phyloP scores from a whole-genome alignment of 2,113 vertebrate species.

The Xenus cinereus region DNA sequence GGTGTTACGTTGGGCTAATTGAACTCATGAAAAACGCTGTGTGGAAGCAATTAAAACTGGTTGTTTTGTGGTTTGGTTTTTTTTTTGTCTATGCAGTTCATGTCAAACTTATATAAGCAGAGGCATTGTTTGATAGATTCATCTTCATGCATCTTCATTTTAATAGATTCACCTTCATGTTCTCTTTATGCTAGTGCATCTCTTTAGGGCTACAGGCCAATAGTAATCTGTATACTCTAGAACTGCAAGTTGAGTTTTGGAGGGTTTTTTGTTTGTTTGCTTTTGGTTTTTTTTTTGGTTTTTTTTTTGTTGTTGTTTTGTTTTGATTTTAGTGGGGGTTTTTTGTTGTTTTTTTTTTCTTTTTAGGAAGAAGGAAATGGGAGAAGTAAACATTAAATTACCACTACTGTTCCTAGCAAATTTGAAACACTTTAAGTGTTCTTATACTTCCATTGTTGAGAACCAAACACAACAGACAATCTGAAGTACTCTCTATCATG shows the following conservation, averaged over 20 bases:
- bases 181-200: not conserved
- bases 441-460: not conserved
- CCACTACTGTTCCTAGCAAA: not conserved
- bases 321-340: not conserved
- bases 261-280: not conserved
- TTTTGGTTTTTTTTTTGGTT: too few species aligned
- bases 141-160: not conserved
- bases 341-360: fast-evolving
- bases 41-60: not conserved
- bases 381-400: not conserved
- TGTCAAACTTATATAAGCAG: not conserved
- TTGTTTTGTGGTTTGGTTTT: not conserved
- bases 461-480: not conserved
- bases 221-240: not conserved
- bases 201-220: not conserved
- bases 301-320: too few species aligned
- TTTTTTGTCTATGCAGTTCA: not conserved
- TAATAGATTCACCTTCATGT: not conserved
- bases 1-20: not conserved
- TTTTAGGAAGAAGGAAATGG: not conserved
- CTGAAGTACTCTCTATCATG: not conserved
- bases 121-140: not conserved
- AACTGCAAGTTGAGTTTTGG: not conserved
- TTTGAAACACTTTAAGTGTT: not conserved
- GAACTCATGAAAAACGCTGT: not conserved